Evolutionary conservation across 1,140 invertebrate species (phyloP).

Genomic region (Telenomus remus): DNA sequence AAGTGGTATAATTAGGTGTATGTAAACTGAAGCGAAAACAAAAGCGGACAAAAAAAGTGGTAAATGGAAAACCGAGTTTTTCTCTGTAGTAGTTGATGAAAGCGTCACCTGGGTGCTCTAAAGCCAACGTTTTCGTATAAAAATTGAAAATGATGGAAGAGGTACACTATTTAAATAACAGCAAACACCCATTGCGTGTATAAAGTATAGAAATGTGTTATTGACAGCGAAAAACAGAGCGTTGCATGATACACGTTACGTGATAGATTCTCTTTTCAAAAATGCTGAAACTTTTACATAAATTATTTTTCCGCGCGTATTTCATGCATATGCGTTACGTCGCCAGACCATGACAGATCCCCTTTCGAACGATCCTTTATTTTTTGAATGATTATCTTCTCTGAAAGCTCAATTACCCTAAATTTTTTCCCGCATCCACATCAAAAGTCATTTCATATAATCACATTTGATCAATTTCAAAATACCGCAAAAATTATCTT

Average conservation of each 20-base stretch:
- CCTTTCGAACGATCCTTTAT: slow-evolving; percentile 19
- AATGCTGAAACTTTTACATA: slow-evolving; percentile 40
- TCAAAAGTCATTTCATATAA: no score
- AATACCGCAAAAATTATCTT: no score
- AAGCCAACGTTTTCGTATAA: not conserved
- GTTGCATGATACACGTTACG: slow-evolving; percentile 13
- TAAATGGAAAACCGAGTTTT: no score
- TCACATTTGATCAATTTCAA: no score
- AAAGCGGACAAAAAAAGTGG: no score
- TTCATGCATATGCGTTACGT: slow-evolving; percentile 27
- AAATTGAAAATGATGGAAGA: slow-evolving; percentile 44
- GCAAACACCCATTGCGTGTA: slow-evolving; percentile 28
- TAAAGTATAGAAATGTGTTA: slow-evolving; percentile 42
- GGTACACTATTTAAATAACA: slow-evolving; percentile 37
- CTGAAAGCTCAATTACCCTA: not conserved
- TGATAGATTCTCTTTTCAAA: slow-evolving; percentile 36
- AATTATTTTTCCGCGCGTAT: slow-evolving; percentile 28
- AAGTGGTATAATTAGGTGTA: no score
- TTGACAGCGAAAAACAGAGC: slow-evolving; percentile 44
- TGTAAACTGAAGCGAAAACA: no score
- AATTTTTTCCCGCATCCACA: no score
- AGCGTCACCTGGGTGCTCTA: no score
- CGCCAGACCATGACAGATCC: slow-evolving; percentile 17
- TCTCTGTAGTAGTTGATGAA: no score
- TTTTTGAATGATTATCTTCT: slow-evolving; percentile 16